Conservation (phyloP, 2,888 invertebrate species). For the Vanessa cardui region DNA sequence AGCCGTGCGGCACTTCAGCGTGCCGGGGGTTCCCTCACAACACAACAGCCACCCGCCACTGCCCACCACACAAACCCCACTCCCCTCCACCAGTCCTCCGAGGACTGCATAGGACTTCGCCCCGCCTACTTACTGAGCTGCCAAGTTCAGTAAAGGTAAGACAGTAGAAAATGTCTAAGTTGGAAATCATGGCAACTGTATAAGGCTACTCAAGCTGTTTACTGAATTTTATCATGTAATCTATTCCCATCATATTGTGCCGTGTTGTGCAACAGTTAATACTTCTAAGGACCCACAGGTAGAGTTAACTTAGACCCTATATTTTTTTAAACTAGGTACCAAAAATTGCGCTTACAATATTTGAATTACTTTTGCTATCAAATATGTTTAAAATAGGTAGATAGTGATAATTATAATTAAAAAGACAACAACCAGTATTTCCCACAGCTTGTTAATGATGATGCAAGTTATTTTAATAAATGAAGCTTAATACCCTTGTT, state of each 20-base stretch:
- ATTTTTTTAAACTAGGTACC: constrained; percentile 6
- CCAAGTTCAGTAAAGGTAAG: neutral
- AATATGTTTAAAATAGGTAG: constrained; percentile 4
- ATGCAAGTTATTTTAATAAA: neutral
- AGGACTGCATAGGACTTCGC: constrained; percentile 4
- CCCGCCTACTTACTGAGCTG: constrained; percentile 2
- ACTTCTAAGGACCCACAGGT: constrained; percentile 1
- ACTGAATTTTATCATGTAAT: neutral
- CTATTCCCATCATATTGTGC: neutral
- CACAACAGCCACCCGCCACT: constrained; percentile 24
- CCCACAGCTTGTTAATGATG: neutral
- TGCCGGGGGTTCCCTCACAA: constrained; percentile 77
- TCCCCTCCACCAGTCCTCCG: constrained; percentile 25
- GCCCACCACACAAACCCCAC: constrained; percentile 22
- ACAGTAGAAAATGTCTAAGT: neutral
- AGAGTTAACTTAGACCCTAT: constrained; percentile 6
- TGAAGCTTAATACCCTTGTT: neutral
- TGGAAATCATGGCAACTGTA: constrained; percentile 1
- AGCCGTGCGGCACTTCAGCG: constrained; percentile 97
- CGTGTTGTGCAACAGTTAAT: constrained; percentile 2
- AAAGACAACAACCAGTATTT: neutral
- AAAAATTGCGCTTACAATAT: constrained; percentile 4
- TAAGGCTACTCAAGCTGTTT: neutral
- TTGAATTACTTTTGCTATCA: neutral
- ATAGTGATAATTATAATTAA: constrained; percentile 1